Evolutionary conservation across 1,140 invertebrate genomes (phyloP).

Genomic region (Meloidogyne chitwoodi): DNA sequence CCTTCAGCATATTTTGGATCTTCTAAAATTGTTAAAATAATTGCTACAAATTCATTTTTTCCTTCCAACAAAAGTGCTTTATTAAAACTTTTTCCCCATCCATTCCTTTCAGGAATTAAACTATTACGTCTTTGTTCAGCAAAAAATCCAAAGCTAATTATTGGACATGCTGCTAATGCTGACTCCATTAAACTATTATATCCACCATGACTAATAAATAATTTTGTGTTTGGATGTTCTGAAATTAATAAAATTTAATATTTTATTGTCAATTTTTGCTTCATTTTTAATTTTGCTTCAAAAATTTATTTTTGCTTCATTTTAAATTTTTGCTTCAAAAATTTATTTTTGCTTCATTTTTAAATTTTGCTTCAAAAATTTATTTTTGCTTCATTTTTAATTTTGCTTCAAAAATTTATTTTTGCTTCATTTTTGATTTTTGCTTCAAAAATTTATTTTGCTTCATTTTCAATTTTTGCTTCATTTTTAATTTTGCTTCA

Average conservation of each 20-base stretch:
- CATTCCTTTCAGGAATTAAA: slow-evolving; percentile 17
- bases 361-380: no score
- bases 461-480: neutral
- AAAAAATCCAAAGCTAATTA: slow-evolving; percentile 24
- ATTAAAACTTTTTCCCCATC: slow-evolving; percentile 24
- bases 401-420: no score
- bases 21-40: neutral
- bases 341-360: no score
- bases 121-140: slow-evolving; percentile 24
- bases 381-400: no score
- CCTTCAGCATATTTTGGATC: neutral
- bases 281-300: no score
- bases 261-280: no score
- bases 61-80: neutral
- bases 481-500: neutral
- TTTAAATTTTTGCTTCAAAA: no score
- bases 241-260: neutral
- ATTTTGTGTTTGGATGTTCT: slow-evolving; percentile 3
- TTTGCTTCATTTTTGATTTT: no score
- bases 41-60: neutral
- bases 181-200: slow-evolving; percentile 18
- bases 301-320: no score
- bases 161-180: neutral
- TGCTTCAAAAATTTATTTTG: no score
- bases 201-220: slow-evolving; percentile 26